Percentiles rank a stretch among this genome's conserved stretches.
phyloP scores from a whole-genome alignment of 2,888 invertebrate species.

The Cryptosula pallasiana region DNA sequence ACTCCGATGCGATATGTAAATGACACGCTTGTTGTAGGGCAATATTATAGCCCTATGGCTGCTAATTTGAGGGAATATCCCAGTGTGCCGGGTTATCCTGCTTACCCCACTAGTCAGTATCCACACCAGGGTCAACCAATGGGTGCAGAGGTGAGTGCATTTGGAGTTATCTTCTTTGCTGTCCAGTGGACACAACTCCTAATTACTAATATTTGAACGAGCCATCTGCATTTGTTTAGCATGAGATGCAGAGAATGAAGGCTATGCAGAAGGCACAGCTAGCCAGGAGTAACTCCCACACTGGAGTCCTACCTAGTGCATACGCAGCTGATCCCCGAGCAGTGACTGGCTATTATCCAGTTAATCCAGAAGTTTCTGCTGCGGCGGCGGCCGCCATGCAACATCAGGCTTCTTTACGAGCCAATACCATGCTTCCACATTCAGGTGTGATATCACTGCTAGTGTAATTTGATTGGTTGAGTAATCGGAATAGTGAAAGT shows the following conservation, averaged over 20 bases:
- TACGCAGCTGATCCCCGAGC: neutral
- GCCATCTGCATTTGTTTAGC: neutral
- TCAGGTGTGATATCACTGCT: neutral
- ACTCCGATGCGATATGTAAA: too few relatives aligned
- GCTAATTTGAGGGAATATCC: neutral
- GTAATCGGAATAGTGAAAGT: too few relatives aligned
- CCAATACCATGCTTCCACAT: neutral
- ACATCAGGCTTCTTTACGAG: neutral
- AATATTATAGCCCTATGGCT: neutral
- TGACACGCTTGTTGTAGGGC: too few relatives aligned
- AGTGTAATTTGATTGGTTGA: too few relatives aligned
- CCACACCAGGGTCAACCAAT: neutral
- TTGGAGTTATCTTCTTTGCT: neutral
- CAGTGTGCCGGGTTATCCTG: neutral
- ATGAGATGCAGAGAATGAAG: neutral
- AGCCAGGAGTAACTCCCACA: neutral
- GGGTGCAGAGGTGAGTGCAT: neutral
- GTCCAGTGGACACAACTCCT: neutral
- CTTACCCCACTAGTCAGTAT: neutral
- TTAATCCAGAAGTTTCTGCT: neutral
- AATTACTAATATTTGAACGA: neutral
- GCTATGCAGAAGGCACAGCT: conserved; percentile 12
- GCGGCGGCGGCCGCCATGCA: neutral
- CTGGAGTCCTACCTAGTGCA: neutral
- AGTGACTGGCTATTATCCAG: neutral